Evolutionary conservation across 2,888 invertebrate species (phyloP).

Genomic region (Keiferia lycopersicella): DNA sequence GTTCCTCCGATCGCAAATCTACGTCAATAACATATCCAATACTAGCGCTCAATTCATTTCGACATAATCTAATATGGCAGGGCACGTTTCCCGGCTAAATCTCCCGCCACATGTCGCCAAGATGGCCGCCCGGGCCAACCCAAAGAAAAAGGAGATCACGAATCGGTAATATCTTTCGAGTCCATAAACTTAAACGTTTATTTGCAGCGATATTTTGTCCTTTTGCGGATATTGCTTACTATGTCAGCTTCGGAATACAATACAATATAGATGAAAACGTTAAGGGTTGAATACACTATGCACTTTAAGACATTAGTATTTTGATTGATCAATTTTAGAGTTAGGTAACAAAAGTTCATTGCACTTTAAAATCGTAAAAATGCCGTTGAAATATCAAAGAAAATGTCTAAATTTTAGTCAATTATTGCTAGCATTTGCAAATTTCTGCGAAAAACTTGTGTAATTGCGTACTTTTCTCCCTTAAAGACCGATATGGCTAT

Average conservation of each 20-base stretch:
- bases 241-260: constrained; percentile 50
- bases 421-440: background rate
- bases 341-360: background rate
- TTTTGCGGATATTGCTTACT: constrained; percentile 77
- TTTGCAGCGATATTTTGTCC: constrained; percentile 81
- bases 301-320: background rate
- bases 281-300: background rate
- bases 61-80: constrained; percentile 80
- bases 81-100: constrained; percentile 81
- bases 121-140: constrained; percentile 77
- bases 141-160: constrained; percentile 81
- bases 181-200: constrained; percentile 82
- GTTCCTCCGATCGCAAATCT: constrained; percentile 81
- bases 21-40: constrained; percentile 82
- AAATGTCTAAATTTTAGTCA: constrained; percentile 18
- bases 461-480: constrained; percentile 13
- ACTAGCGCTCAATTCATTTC: constrained; percentile 80
- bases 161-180: constrained; percentile 81
- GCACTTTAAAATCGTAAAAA: background rate
- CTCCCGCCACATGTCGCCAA: constrained; percentile 81
- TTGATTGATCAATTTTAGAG: background rate
- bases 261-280: constrained; percentile 14
- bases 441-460: constrained; percentile 1
- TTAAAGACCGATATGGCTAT: constrained; percentile 23
- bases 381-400: constrained; percentile 1